Evolutionary conservation across 2,113 vertebrate species (phyloP).

Genomic region (Australoheros scitulus): DNA sequence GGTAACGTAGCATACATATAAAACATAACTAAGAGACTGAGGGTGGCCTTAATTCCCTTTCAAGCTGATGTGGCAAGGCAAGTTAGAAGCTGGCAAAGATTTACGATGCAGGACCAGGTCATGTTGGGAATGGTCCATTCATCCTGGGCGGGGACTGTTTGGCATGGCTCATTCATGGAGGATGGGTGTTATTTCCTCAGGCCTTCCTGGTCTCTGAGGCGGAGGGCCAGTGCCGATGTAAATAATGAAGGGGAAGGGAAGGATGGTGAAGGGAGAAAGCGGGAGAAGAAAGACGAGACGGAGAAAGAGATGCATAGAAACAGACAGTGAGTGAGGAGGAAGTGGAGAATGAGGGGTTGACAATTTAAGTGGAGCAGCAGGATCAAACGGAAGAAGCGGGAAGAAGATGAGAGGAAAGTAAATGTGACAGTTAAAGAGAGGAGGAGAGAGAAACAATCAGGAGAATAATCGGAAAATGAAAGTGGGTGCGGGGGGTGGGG

Average conservation of each 20-base stretch:
- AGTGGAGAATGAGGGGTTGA: background rate
- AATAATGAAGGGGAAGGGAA: constrained; percentile 14
- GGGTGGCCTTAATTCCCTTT: background rate
- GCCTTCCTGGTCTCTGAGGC: constrained; percentile 70
- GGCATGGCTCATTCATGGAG: constrained; percentile 68
- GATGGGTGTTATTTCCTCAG: constrained; percentile 81
- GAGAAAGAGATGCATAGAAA: background rate
- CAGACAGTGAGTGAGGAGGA: background rate
- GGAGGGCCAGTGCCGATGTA: constrained; percentile 46
- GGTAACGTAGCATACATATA: background rate
- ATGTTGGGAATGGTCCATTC: constrained; percentile 31
- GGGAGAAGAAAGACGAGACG: background rate
- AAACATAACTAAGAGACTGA: background rate
- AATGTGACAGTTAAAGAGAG: background rate
- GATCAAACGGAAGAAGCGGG: background rate
- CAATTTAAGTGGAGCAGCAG: background rate
- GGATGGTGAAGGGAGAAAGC: background rate
- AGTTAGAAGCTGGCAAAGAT: constrained; percentile 19
- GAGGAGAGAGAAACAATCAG: background rate
- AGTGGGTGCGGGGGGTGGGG: background rate
- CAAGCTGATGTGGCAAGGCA: constrained; percentile 7
- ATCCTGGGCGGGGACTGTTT: constrained; percentile 49
- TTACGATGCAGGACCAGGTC: constrained; percentile 24
- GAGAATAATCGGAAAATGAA: background rate
- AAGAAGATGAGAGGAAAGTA: background rate